phyloP scores from a whole-genome alignment of 2,888 invertebrate genomes.

The Sesamia inferens region DNA sequence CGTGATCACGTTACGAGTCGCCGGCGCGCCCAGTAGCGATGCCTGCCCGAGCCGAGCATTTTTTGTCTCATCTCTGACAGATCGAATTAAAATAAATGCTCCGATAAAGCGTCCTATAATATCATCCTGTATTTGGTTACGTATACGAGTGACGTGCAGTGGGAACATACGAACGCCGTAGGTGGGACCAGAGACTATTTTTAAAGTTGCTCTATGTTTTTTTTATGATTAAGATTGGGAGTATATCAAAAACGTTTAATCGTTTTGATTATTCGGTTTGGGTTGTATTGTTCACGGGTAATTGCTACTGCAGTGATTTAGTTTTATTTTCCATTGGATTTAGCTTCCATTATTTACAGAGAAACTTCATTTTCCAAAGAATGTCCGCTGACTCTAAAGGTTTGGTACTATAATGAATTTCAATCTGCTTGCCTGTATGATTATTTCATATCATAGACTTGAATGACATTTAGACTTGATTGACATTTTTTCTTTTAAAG shows the following conservation, averaged over 20 bases:
- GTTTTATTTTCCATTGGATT: constrained; percentile 3
- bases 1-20: constrained; percentile 76
- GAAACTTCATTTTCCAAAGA: too few relatives aligned
- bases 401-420: too few relatives aligned
- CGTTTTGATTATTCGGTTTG: constrained; percentile 62
- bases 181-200: constrained; percentile 80
- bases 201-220: constrained; percentile 69
- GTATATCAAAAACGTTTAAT: constrained; percentile 64
- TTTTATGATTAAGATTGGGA: constrained; percentile 65
- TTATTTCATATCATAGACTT: too few relatives aligned
- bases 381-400: too few relatives aligned
- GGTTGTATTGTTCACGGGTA: constrained; percentile 45
- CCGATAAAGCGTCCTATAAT: constrained; percentile 87
- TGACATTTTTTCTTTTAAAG: too few relatives aligned
- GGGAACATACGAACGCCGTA: constrained; percentile 82
- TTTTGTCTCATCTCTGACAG: constrained; percentile 88
- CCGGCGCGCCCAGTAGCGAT: constrained; percentile 81
- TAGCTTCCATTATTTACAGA: neutral
- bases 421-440: too few relatives aligned
- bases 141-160: constrained; percentile 84
- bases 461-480: too few relatives aligned
- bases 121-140: constrained; percentile 89
- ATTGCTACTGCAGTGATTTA: constrained; percentile 30
- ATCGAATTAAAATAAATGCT: constrained; percentile 90
- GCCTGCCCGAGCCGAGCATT: constrained; percentile 73